These are phyloP conservation scores for Neogobius melanostomus DNA, from an alignment of 2,113 vertebrate species.

Conservation along the genomic window DNA sequence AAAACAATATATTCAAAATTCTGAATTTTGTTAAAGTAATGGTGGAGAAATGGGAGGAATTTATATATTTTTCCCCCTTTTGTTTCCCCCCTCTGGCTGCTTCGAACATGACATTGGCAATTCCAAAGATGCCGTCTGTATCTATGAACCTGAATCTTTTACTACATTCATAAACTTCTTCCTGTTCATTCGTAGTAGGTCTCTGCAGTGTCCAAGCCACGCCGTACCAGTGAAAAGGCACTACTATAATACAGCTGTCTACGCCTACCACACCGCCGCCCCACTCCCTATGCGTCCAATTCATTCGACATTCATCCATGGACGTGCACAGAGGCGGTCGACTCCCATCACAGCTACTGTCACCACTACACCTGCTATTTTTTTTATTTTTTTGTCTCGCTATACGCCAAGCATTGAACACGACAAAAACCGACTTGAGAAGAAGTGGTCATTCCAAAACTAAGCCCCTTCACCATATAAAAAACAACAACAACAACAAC, in stretches of 20 bases:
- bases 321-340: constrained; percentile 12
- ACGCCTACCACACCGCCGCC: constrained; percentile 40
- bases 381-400: background rate
- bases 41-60: no score
- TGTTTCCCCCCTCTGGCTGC: background rate
- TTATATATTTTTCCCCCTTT: no score
- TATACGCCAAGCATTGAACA: background rate
- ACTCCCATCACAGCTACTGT: constrained; percentile 19
- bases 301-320: constrained; percentile 21
- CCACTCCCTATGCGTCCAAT: constrained; percentile 15
- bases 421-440: constrained; percentile 8
- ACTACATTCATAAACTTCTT: constrained; percentile 18
- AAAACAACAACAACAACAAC: no score
- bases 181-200: constrained; percentile 38
- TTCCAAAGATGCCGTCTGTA: background rate
- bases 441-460: constrained; percentile 33
- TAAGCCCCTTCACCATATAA: constrained; percentile 46
- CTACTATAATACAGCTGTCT: constrained; percentile 62
- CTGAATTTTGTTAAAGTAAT: no score
- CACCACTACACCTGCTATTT: background rate
- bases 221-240: constrained; percentile 68
- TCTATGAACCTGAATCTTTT: background rate
- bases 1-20: no score
- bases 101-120: background rate
- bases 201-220: constrained; percentile 47